Conservation (phyloP, 2,888 invertebrate species). For the Cephus pygmeus region DNA sequence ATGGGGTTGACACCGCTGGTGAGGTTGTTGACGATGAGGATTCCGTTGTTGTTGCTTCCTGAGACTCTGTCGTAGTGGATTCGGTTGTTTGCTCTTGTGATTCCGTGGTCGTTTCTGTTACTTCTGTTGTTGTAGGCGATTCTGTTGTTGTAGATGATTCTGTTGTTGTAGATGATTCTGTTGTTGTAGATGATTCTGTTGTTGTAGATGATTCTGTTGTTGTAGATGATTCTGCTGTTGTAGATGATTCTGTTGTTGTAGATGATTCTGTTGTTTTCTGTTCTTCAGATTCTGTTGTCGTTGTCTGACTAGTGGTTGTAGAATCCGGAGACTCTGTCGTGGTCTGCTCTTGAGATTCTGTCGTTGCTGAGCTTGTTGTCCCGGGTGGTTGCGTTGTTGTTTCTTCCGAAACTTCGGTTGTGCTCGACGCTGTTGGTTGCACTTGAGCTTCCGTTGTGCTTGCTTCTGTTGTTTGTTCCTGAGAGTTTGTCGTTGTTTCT, state of each 20-base stretch:
- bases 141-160: slow-evolving; percentile 24
- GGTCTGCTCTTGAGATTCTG: slow-evolving; percentile 7
- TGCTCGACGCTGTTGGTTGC: slow-evolving; percentile 9
- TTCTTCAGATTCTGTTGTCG: slow-evolving; percentile 21
- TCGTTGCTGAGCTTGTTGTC: slow-evolving; percentile 4
- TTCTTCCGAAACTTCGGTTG: slow-evolving; percentile 1
- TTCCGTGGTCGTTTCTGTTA: slow-evolving; percentile 28
- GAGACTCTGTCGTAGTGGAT: slow-evolving; percentile 26
- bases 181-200: slow-evolving; percentile 21
- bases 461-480: slow-evolving; percentile 21
- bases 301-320: slow-evolving; percentile 10
- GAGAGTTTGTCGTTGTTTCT: slow-evolving; percentile 13
- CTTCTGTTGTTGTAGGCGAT: slow-evolving; percentile 16
- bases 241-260: slow-evolving; percentile 40
- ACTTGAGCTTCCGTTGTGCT: slow-evolving; percentile 6
- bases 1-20: slow-evolving; percentile 33
- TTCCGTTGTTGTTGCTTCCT: slow-evolving; percentile 20
- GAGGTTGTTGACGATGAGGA: slow-evolving; percentile 42
- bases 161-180: slow-evolving; percentile 19
- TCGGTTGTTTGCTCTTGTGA: slow-evolving; percentile 19
- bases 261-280: slow-evolving; percentile 26
- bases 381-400: slow-evolving; percentile 8
- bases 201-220: slow-evolving; percentile 22
- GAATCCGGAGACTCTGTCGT: slow-evolving; percentile 14
- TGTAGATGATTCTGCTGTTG: slow-evolving; percentile 20